These are phyloP conservation scores for Aelia acuminata DNA, from an alignment of 2,888 invertebrate genomes.

Conservation along the genomic window DNA sequence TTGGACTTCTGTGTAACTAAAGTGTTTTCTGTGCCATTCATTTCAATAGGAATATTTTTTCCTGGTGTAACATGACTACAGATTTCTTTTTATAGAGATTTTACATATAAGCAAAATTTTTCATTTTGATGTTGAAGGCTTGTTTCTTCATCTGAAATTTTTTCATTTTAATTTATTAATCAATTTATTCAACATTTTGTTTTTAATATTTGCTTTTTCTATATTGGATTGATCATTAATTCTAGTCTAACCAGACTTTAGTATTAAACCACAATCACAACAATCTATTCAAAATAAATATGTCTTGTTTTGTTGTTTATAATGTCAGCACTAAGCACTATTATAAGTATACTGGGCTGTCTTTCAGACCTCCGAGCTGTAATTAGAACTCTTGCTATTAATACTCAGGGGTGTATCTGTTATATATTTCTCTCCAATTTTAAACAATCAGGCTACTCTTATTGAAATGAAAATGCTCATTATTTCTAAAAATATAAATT, in stretches of 20 bases:
- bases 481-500: not conserved
- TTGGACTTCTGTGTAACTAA: not conserved
- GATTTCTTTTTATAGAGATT: not conserved
- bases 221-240: constrained; percentile 19
- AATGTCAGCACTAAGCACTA: constrained; percentile 46
- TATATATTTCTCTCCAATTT: constrained; percentile 59
- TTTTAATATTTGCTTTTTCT: not conserved
- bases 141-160: not conserved
- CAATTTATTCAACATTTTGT: constrained; percentile 15
- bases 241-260: constrained; percentile 17
- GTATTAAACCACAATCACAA: constrained; percentile 1
- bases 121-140: not conserved
- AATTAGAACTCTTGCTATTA: constrained; percentile 61
- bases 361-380: constrained; percentile 59
- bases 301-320: constrained; percentile 41
- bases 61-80: not conserved
- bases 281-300: constrained; percentile 16
- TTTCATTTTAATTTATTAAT: not conserved
- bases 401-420: constrained; percentile 57
- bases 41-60: constrained; percentile 22
- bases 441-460: constrained; percentile 30
- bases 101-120: not conserved
- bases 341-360: constrained; percentile 56
- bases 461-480: not conserved
- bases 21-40: constrained; percentile 55